phyloP scores from a whole-genome alignment of 2,888 invertebrate genomes.

The Mystacides longicornis region DNA sequence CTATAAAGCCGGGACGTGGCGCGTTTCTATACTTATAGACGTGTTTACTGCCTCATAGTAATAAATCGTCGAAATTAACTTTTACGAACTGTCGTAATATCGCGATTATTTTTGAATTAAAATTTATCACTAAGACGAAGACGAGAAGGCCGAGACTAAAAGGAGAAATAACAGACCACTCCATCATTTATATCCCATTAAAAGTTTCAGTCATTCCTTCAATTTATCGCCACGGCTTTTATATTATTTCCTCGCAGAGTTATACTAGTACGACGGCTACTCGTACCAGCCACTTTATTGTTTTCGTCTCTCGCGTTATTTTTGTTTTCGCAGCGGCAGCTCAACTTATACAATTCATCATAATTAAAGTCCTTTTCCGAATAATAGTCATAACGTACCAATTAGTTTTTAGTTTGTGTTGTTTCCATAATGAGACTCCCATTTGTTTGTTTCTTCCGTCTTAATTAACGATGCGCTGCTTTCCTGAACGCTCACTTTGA shows the following conservation, averaged over 20 bases:
- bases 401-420: no score
- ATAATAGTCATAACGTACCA: no score
- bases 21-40: no score
- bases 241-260: no score
- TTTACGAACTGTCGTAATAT: background rate
- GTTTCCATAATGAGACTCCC: no score
- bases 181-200: conserved; percentile 1
- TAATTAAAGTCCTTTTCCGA: background rate
- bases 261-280: background rate
- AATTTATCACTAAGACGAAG: background rate
- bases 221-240: background rate
- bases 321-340: background rate
- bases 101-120: background rate
- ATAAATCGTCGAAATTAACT: background rate
- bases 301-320: background rate
- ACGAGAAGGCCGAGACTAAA: background rate
- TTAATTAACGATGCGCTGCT: no score
- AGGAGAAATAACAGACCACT: background rate
- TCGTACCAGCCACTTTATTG: background rate
- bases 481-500: no score
- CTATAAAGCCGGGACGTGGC: no score
- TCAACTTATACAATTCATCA: background rate
- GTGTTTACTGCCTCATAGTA: background rate
- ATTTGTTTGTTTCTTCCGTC: no score
- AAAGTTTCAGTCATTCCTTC: background rate